Conservation (phyloP, 2,888 invertebrate species). For the Netelia fuscicornis region DNA sequence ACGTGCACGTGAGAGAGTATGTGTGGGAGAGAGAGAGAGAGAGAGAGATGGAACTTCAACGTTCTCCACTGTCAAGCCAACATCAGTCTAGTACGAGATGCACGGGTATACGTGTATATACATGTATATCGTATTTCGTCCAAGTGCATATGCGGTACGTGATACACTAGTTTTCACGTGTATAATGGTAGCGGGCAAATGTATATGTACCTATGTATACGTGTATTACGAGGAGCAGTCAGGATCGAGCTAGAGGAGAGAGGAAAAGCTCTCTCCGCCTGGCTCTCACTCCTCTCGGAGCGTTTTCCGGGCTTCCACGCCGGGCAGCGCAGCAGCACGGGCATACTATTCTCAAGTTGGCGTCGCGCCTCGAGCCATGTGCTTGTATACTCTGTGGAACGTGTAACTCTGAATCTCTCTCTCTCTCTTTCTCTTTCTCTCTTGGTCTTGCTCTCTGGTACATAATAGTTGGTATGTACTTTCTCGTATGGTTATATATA, state of each 20-base stretch:
- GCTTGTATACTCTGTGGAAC: conserved; percentile 7
- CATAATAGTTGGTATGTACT: conserved; percentile 2
- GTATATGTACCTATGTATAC: conserved; percentile 53
- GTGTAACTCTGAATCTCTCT: conserved; percentile 1
- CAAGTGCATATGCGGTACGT: conserved; percentile 33
- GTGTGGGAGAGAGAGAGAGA: conserved; percentile 62
- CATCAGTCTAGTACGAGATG: conserved; percentile 30
- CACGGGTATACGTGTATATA: conserved; percentile 17
- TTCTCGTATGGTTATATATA: not conserved
- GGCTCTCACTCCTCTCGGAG: conserved; percentile 62
- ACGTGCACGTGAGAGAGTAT: conserved; percentile 42
- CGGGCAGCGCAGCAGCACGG: conserved; percentile 56
- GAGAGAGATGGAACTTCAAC: conserved; percentile 69
- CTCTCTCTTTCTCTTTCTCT: not conserved
- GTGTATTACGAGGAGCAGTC: conserved; percentile 43
- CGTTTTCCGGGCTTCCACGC: conserved; percentile 65
- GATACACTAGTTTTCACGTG: conserved; percentile 53
- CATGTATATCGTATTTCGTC: conserved; percentile 18
- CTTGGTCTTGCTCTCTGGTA: not conserved
- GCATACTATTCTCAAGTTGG: conserved; percentile 72
- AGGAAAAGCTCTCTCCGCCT: conserved; percentile 69
- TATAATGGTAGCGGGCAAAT: conserved; percentile 33
- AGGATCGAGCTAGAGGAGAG: conserved; percentile 63
- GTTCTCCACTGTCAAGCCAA: conserved; percentile 63
- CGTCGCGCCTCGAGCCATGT: conserved; percentile 67